Base-by-base conservation (phyloP, 2,113 vertebrate species). In the Phalacrocorax carbo region DNA sequence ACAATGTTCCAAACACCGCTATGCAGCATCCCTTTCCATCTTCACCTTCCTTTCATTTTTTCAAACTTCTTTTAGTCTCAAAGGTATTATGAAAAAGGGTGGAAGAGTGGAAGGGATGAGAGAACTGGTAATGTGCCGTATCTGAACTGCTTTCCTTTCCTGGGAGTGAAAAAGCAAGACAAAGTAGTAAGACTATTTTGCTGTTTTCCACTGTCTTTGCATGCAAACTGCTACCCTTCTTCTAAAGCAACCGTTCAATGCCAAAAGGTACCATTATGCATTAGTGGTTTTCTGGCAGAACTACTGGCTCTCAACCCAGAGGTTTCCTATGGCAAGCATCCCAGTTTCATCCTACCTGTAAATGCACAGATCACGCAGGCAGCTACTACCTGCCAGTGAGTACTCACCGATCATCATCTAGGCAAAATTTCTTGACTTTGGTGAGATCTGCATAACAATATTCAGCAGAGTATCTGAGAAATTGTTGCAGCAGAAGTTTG, bases 261-360 rank as follows among this genome's bases (percentile, higher is more conserved):
- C 38, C 68, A 82, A 66, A 22, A 55, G 51, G 73, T 82, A 75
- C 21, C 44, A 54, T 54, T 64, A 40, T 9, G 21, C 23, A 85
- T 82, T 60, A 79, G 26, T 54, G 30, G 69, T 96, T 62, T 86
- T 21, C 52, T 71, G 65, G 57, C 65, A 95, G 49, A 96, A 83
- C 75, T 94, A 58, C 82, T 87, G 64, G 19, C 27, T 81, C n/a
- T 55, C 9, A 49, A 15, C 22, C 52, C 68, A 78, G 66, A 73
- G 49, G n/a, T 66, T 96, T 97, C 71, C 80, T 32, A 49, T 26
- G 83, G 64, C 52, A 97, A 96, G 86, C 15, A 17, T 87, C 62
- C 92, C 29, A 73, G 75, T 90, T 96, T 95, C 80, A 68, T 61
- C 34, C 38, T 86, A 61, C 34, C 57, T 87, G 83, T 82, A 96